Evolutionary conservation across 2,113 vertebrate genomes (phyloP).

Genomic region (Camarhynchus parvulus): DNA sequence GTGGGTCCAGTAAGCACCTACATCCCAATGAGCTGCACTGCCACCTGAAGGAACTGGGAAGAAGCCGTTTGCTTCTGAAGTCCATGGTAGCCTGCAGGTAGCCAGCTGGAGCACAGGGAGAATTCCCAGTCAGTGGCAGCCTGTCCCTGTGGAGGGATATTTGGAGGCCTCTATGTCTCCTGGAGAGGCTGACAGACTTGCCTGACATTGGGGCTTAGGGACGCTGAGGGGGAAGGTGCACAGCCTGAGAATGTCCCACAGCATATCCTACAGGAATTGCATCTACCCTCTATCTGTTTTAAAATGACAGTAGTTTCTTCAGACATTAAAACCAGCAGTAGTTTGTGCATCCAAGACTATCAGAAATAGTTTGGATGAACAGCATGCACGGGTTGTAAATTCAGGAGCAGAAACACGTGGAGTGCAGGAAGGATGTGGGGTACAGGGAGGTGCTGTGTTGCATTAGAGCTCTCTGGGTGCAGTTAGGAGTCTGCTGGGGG

Average conservation of each 20-base stretch:
- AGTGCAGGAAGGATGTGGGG: not conserved
- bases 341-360: not conserved
- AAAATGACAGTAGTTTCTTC: not conserved
- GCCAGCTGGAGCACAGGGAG: not conserved
- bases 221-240: rapidly evolving
- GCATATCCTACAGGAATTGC: not conserved
- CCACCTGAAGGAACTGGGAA: not conserved
- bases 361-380: not conserved
- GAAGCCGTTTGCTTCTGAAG: not conserved
- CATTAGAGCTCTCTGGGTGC: not conserved
- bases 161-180: not conserved
- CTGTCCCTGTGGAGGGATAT: not conserved
- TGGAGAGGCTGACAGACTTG: not conserved
- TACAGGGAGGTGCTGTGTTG: not conserved
- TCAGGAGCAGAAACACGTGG: rapidly evolving
- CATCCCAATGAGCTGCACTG: not conserved
- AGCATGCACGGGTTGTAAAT: rapidly evolving
- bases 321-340: not conserved
- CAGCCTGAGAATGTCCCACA: not conserved
- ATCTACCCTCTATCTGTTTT: not conserved
- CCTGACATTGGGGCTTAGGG: not conserved
- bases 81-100: not conserved
- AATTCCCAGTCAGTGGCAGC: not conserved
- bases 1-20: not conserved
- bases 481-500: not conserved